Evolutionary conservation across 2,888 invertebrate species (phyloP), one percentile per base, ranked within the genome.

Genomic region (Philhelius pedissequus): DNA sequence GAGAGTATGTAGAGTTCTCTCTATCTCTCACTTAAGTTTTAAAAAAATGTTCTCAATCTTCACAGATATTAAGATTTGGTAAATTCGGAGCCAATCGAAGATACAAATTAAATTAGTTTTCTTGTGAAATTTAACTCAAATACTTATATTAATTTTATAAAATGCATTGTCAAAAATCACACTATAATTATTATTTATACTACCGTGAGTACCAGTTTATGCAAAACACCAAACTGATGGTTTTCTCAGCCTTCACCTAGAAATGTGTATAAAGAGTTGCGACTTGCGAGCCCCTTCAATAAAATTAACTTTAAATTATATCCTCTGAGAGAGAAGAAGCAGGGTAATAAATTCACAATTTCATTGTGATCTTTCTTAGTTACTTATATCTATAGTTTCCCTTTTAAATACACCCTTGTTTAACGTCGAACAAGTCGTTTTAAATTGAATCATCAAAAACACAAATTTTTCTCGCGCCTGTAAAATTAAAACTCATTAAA

Each of bases 361-460:
- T 35, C 11, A 76, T 76, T 81, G 76, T 81, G 35, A 56, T 13
- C 15, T 56, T 18, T 20, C 30, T 3, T 35, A 8, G n/a, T n/a
- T n/a, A n/a, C n/a, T 35, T 9, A 35, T 35, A 4, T 11, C 1
- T 25, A 9, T n/a, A 52, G 40, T 62, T 6, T 22, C 20, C 18
- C 27, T 27, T 60, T n/a, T 78, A 52, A 74, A 66, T 66, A 69
- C 54, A 78, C 74, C 35, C 74, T 74, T 54, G 69, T 78, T 70
- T 18, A 43, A 69, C 56, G 35, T 22, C 62, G 60, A 73, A 73
- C 77, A 52, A 32, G 54, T 62, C 38, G 40, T 43, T 64, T 54
- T n/a, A 74, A 79, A 83, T 78, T 83, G 83, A 83, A 79, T 79
- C 83, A 66, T 83, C 79, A 83, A 68, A 73, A 45, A 58, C 48